phyloP scores from a whole-genome alignment of 2,113 vertebrate species.

The Amazona guildingii region DNA sequence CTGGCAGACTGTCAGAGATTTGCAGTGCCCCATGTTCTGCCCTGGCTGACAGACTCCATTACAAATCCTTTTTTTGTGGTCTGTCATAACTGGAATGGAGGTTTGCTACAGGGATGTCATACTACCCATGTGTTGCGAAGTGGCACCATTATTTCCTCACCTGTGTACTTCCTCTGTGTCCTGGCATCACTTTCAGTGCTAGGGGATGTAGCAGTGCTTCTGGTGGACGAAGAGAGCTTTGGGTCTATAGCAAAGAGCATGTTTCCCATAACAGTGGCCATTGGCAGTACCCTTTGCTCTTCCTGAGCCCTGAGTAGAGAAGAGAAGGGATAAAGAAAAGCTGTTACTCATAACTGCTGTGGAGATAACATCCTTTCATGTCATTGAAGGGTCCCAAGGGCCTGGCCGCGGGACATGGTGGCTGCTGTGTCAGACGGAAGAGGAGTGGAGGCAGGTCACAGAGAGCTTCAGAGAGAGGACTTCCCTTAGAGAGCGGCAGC shows the following conservation, averaged over 20 bases:
- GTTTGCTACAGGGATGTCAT: neutral
- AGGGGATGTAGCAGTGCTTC: neutral
- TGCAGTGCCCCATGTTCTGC: neutral
- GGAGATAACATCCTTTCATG: conserved; percentile 30
- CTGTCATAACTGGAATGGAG: neutral
- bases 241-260: neutral
- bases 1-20: conserved; percentile 14
- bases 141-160: neutral
- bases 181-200: neutral
- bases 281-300: neutral
- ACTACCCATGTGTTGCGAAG: neutral
- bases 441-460: conserved; percentile 91
- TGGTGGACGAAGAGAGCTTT: neutral
- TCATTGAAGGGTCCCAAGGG: conserved; percentile 71
- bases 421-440: conserved; percentile 92
- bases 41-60: neutral
- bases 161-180: neutral
- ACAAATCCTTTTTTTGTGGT: neutral
- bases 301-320: neutral
- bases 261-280: neutral
- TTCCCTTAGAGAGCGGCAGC: conserved; percentile 90
- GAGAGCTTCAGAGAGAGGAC: conserved; percentile 92
- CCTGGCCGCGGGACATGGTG: conserved; percentile 89
- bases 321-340: neutral
- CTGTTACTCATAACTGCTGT: neutral